These are phyloP conservation scores for Venturia canescens DNA, from an alignment of 1,140 invertebrate species.

Conservation along the genomic window DNA sequence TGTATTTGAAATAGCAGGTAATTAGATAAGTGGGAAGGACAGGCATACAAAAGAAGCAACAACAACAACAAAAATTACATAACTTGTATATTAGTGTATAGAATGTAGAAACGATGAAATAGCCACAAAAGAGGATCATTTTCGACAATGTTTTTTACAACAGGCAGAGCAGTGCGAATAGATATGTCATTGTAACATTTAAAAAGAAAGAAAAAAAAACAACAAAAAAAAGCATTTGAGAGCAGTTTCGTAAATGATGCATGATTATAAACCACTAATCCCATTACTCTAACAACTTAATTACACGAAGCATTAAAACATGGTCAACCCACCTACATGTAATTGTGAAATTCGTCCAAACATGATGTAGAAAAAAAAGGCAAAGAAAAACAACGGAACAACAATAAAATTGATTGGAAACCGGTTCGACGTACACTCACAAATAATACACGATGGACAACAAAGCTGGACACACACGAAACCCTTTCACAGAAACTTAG, in stretches of 20 bases:
- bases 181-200: conserved; percentile 66
- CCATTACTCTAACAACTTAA: conserved; percentile 27
- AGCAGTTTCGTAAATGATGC: conserved; percentile 60
- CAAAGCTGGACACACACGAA: neutral
- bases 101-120: conserved; percentile 76
- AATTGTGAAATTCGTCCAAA: conserved; percentile 12
- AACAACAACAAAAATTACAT: conserved; percentile 63
- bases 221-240: conserved; percentile 55
- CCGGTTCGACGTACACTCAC: neutral
- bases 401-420: neutral
- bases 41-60: conserved; percentile 60
- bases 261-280: conserved; percentile 35
- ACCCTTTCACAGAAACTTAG: conserved; percentile 40
- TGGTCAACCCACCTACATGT: neutral
- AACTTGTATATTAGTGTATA: conserved; percentile 79
- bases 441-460: neutral
- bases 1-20: conserved; percentile 71
- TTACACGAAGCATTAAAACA: conserved; percentile 39
- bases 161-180: conserved; percentile 74
- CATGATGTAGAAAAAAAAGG: neutral
- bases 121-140: conserved; percentile 74
- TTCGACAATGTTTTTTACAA: conserved; percentile 77
- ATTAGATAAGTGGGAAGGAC: conserved; percentile 74
- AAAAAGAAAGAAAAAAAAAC: conserved; percentile 61
- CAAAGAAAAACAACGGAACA: neutral